Conservation (phyloP, 2,113 vertebrate species). For the Cariama cristata region DNA sequence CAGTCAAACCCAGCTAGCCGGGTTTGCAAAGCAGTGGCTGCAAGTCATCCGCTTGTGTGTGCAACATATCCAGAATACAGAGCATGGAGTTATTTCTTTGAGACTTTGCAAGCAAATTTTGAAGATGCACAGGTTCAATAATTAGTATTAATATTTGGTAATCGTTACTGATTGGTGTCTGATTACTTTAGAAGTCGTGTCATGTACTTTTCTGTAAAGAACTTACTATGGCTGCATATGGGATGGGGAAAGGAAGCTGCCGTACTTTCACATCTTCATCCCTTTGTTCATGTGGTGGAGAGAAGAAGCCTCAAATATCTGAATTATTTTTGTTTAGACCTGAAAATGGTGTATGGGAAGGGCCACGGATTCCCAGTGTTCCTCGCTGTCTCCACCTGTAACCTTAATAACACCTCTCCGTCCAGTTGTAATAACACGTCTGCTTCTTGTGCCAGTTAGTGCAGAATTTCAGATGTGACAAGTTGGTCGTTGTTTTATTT, state of each 20-base stretch:
- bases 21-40: fast-evolving
- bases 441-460: background rate
- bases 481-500: background rate
- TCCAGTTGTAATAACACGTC: background rate
- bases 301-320: background rate
- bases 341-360: background rate
- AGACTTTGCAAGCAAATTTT: background rate
- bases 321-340: background rate
- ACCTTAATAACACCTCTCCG: background rate
- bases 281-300: background rate
- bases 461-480: background rate
- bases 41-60: background rate
- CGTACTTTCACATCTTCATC: background rate
- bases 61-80: background rate
- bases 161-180: background rate
- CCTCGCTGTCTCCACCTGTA: background rate
- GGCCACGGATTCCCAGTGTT: background rate
- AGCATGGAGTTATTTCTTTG: background rate
- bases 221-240: background rate
- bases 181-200: background rate
- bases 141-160: background rate
- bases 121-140: background rate
- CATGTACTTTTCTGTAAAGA: background rate
- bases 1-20: fast-evolving
- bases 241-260: background rate